Evolutionary conservation across 2,888 invertebrate genomes (phyloP).

Genomic region (Sminthurinus aureus): DNA sequence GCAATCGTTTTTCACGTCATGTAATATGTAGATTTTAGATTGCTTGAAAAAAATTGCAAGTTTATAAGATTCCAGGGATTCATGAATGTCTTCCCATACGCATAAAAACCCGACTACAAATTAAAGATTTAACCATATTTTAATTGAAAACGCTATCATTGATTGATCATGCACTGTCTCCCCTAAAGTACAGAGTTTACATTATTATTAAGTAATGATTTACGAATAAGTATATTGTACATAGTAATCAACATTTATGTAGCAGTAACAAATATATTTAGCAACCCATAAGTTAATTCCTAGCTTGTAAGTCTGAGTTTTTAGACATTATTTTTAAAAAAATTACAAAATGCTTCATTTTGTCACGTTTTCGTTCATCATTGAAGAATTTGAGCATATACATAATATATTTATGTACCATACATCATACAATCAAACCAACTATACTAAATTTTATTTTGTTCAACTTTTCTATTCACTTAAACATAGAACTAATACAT

Average conservation of each 20-base stretch:
- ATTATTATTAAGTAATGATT: background rate
- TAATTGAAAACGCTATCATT: no score
- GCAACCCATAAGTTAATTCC: background rate
- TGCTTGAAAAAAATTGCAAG: no score
- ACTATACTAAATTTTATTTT: background rate
- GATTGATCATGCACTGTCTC: no score
- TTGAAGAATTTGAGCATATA: background rate
- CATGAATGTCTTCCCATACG: no score
- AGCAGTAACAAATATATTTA: background rate
- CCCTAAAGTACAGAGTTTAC: background rate
- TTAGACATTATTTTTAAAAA: background rate
- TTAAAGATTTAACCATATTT: no score
- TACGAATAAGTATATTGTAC: background rate
- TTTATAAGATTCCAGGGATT: no score
- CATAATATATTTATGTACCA: background rate
- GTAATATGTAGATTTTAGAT: no score
- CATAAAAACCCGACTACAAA: no score
- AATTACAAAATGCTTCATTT: background rate
- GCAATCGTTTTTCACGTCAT: background rate
- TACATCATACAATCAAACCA: background rate
- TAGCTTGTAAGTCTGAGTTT: background rate
- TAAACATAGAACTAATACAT: background rate
- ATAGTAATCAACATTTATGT: background rate
- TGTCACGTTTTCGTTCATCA: background rate
- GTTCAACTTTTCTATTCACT: background rate